A percentile compares a stretch with the other conserved stretches of the same genome.
These are phyloP conservation scores for Caenorhabditis becei DNA, from an alignment of 2,888 invertebrate genomes.

Conservation along the genomic window DNA sequence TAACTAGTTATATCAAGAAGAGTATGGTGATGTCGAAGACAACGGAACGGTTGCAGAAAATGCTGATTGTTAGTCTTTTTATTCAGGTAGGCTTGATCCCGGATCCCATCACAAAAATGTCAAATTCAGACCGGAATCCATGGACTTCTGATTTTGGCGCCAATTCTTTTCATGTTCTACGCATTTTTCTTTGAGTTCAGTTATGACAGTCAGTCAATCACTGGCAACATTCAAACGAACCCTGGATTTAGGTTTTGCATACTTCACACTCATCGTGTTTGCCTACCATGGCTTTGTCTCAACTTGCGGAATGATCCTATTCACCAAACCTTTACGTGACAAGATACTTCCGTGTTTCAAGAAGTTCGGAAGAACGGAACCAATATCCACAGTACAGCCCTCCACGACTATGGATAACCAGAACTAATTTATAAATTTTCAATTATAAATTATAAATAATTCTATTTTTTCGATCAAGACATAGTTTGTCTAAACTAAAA, in stretches of 20 bases:
- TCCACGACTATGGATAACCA: too few relatives aligned
- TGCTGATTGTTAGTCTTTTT: background rate
- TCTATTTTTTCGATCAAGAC: too few relatives aligned
- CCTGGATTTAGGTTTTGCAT: background rate
- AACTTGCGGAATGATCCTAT: conserved; percentile 11
- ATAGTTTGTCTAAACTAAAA: too few relatives aligned
- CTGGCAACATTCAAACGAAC: too few relatives aligned
- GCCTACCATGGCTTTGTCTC: conserved; percentile 9
- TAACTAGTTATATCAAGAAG: background rate
- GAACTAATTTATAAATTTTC: too few relatives aligned
- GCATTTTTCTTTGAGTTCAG: too few relatives aligned
- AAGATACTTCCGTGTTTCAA: background rate
- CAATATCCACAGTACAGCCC: background rate
- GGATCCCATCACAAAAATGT: too few relatives aligned
- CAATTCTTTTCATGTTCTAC: too few relatives aligned
- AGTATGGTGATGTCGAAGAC: background rate
- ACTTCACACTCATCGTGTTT: background rate
- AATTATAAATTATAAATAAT: too few relatives aligned
- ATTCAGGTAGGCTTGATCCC: background rate
- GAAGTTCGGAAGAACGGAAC: background rate
- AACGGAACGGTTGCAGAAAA: background rate
- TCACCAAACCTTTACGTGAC: conserved; percentile 12
- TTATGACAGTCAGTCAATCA: too few relatives aligned
- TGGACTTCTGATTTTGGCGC: too few relatives aligned
- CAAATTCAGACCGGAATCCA: too few relatives aligned